Base-by-base conservation (phyloP, 2,113 vertebrate species). In the Toxotes chatareus region DNA sequence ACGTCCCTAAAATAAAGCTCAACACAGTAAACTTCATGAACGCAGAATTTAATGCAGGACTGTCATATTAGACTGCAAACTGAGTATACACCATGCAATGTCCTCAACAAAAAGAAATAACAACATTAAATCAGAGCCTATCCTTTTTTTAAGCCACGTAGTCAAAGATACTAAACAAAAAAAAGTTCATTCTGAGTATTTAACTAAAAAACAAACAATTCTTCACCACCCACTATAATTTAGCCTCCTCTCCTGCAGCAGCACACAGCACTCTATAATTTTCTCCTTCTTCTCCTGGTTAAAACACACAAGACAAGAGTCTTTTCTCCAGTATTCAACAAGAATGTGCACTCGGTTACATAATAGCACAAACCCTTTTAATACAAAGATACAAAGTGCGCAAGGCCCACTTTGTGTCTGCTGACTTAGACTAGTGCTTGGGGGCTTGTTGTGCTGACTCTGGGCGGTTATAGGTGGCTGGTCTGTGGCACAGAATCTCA, bases 141-240 rank as follows among this genome's bases (percentile, higher is more conserved):
- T 23, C 31, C 27, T 79, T 6, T 56, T 44, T 36, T 47, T 53
- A 6, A 53, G 86, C 86, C 88, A 90, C 84, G 88, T 87, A 64
- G 78, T 75, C 59, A 68, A 10, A 79, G 53, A 83, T 40, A 62
- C 42, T n/a, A 31, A 55, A 80, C 59, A 73, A 81, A 59, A 27
- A 27, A 27, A 79, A 76, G 19, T 57, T 38, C 34, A 73, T 42
- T 38, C 11, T 23, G 46, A 68, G 63, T 23, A 69, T 73, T 34
- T 32, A 19, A 49, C 40, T 61, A 63, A 82, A 84, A 87, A 51
- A 51, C 82, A 88, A 89, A 89, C 87, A 89, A 69, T 87, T 88
- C 71, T 73, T n/a, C 69, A 44, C 63, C 60, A 57, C n/a, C 69
- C 49, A 68, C 80, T 86, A 57, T 87, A 86, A 90, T 89, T 85